These are phyloP conservation scores for Xyrauchen texanus DNA, from an alignment of 2,113 vertebrate species.

Conservation along the genomic window DNA sequence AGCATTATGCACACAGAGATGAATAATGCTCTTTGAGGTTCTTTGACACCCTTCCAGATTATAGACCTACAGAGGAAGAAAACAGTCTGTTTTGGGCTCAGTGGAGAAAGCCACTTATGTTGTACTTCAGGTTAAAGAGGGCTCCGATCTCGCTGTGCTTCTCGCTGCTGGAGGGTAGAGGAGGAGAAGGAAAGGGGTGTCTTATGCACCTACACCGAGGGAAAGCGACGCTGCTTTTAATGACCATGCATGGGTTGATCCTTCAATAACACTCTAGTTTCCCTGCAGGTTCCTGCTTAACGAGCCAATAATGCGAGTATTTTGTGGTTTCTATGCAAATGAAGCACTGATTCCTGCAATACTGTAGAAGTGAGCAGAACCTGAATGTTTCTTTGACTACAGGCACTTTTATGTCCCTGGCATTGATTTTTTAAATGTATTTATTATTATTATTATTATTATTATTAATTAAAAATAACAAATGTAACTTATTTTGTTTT, in stretches of 20 bases:
- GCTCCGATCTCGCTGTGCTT: constrained; percentile 8
- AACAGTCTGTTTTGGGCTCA: constrained; percentile 28
- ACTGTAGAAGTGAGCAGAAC: neutral
- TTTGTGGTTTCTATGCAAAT: neutral
- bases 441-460: too few species aligned
- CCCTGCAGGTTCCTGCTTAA: neutral
- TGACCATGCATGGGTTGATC: neutral
- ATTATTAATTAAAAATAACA: too few species aligned
- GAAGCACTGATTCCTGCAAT: neutral
- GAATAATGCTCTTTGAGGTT: constrained; percentile 84
- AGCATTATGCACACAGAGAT: constrained; percentile 76
- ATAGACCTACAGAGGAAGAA: constrained; percentile 37
- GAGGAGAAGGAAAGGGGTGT: neutral
- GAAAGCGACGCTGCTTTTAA: neutral
- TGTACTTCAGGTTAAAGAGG: constrained; percentile 41
- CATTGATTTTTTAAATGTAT: too few species aligned
- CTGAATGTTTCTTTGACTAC: neutral
- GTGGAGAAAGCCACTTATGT: constrained; percentile 37
- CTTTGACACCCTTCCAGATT: constrained; percentile 46
- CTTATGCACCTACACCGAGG: neutral
- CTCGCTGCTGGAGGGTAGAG: neutral
- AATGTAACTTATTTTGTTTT: too few species aligned
- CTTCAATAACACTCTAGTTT: neutral
- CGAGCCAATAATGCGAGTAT: neutral
- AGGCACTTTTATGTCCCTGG: neutral